Percentiles rank a stretch among this genome's conserved stretches.
Conservation (phyloP, 2,888 invertebrate species). For the Parnassius apollo region DNA sequence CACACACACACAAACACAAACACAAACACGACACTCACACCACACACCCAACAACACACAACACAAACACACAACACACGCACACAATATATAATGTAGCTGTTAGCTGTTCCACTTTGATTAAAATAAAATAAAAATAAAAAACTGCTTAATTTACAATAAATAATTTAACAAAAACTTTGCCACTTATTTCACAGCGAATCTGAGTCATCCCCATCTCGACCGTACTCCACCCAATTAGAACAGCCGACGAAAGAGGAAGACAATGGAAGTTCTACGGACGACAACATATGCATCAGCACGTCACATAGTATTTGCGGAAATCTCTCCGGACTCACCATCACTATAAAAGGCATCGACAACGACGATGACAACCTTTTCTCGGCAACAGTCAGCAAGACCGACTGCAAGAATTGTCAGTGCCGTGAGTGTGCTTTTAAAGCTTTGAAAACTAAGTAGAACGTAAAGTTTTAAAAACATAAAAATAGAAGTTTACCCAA, state of each 20-base stretch:
- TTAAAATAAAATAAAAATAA: too few species aligned
- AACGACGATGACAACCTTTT: background rate
- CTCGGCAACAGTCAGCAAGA: background rate
- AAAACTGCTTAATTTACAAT: too few species aligned
- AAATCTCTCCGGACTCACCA: slow-evolving; percentile 6
- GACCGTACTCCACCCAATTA: background rate
- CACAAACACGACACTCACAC: too few species aligned
- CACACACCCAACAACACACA: too few species aligned
- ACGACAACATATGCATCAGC: slow-evolving; percentile 13
- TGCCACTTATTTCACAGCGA: slow-evolving; percentile 3
- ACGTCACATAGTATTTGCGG: slow-evolving; percentile 5
- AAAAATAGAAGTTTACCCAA: too few species aligned
- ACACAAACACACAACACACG: too few species aligned
- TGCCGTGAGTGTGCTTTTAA: slow-evolving; percentile 10
- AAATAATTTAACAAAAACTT: too few species aligned
- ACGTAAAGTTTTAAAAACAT: too few species aligned
- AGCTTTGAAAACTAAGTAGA: too few species aligned
- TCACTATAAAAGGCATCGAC: background rate
- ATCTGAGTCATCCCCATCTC: background rate
- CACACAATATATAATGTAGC: too few species aligned
- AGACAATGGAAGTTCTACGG: slow-evolving; percentile 1
- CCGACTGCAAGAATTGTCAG: slow-evolving; percentile 5
- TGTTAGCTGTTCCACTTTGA: too few species aligned
- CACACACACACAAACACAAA: too few species aligned
- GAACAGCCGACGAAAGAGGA: background rate